Conservation (phyloP, 2,113 vertebrate species). For the Dasypus novemcinctus region DNA sequence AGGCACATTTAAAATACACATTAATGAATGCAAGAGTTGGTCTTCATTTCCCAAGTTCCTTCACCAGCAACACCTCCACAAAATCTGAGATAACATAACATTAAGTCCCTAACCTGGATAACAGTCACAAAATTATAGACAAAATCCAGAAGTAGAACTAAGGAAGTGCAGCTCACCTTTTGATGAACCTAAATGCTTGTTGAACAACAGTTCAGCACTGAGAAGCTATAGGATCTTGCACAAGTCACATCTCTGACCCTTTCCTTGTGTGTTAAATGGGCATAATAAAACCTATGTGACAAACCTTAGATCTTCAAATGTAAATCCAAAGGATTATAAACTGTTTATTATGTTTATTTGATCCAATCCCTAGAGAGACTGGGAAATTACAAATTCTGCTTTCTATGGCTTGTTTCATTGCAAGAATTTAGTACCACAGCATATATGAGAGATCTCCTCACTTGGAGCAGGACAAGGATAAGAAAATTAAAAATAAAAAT, state of each 20-base stretch:
- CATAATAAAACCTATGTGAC: not conserved
- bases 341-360: not conserved
- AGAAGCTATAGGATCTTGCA: not conserved
- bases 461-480: not conserved
- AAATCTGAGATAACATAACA: not conserved
- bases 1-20: not conserved
- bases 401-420: not conserved
- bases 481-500: slow-evolving; percentile 49
- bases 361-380: not conserved
- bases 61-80: not conserved
- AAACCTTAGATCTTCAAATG: not conserved
- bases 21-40: not conserved
- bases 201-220: not conserved
- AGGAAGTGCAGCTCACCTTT: not conserved
- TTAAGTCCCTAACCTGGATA: not conserved
- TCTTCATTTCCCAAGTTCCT: not conserved
- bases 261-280: not conserved
- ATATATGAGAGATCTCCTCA: not conserved
- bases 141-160: not conserved
- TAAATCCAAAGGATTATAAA: not conserved
- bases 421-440: not conserved
- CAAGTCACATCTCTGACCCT: not conserved
- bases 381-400: not conserved
- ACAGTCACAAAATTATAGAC: not conserved
- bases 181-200: too few species aligned